Evolutionary conservation across 2,888 invertebrate genomes (phyloP), one percentile per base, ranked within the genome.

Genomic region (Orthosia gothica): DNA sequence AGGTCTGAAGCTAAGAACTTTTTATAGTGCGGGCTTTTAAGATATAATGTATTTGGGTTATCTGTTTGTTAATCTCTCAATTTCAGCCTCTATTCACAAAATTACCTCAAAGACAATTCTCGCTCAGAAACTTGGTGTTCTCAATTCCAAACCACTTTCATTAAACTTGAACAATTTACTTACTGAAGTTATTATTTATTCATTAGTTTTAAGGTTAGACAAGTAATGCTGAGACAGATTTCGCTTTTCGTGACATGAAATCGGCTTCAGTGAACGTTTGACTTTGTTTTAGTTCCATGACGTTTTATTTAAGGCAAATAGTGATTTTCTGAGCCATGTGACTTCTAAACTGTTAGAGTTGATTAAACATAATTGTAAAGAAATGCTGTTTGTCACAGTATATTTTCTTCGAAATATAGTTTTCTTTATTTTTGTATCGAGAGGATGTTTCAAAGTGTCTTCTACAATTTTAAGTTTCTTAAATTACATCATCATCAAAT

Each of bases 181-280:
- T 62, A 55, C 70, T 69, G 47, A 65, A 70, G 78, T 64, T 63
- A 76, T 84, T 70, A 83, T 75, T 79, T 62, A 83, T 85, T 76
- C 74, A 85, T 55, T 70, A 73, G 68, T 84, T 76, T 70, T 58
- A 72, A 59, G 65, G 62, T 77, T 66, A 40, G n/a, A 50, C n/a
- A 68, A 50, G 57, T 59, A 65, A 45, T 55, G 20, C 5, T 13
- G 23, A 69, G 79, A 64, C 68, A 55, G 67, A 76, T 75, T 82
- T 82, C 45, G 58, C 73, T 58, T 64, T 68, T 65, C n/a, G 32
- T 67, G 54, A 68, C 47, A 65, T 26, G 45, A 52, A 69, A 70
- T 71, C 12, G 52, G 20, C 58, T 77, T 47, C 65, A 16, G n/a
- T 9, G 40, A 59, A 18, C 7, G 16, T 16, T 67, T 20, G 40